These are phyloP conservation scores for Furcula furcula DNA, from an alignment of 2,888 invertebrate species.

Conservation along the genomic window DNA sequence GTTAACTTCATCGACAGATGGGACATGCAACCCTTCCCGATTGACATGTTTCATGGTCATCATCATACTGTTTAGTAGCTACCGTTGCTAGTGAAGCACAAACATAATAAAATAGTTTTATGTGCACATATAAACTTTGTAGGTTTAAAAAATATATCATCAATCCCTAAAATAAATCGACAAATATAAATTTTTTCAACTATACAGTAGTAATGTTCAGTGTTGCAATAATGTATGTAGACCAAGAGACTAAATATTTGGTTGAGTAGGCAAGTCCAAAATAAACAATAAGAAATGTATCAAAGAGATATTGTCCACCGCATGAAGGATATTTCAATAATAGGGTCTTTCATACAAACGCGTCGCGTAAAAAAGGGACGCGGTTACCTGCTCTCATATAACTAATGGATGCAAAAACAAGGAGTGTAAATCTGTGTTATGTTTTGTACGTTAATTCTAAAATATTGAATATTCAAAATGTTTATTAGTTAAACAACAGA, in stretches of 20 bases:
- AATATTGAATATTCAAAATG: not conserved
- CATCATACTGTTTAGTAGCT: constrained; percentile 27
- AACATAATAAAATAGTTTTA: constrained; percentile 4
- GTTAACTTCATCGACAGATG: constrained; percentile 50
- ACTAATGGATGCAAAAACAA: constrained; percentile 8
- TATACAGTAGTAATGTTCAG: too few relatives aligned
- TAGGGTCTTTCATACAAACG: constrained; percentile 46
- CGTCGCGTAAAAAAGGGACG: constrained; percentile 63
- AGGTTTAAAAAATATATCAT: not conserved
- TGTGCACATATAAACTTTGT: constrained; percentile 3
- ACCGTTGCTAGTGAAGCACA: constrained; percentile 14
- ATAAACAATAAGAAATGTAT: constrained; percentile 31
- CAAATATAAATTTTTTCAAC: too few relatives aligned
- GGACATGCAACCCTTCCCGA: constrained; percentile 43
- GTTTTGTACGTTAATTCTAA: not conserved
- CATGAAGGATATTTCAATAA: constrained; percentile 23
- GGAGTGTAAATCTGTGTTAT: constrained; percentile 5
- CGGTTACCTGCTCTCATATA: constrained; percentile 59
- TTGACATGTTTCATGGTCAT: constrained; percentile 47
- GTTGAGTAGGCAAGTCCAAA: constrained; percentile 18
- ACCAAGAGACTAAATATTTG: too few relatives aligned
- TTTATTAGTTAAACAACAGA: constrained; percentile 4
- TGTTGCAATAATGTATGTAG: not conserved
- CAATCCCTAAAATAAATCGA: too few relatives aligned
- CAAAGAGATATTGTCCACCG: constrained; percentile 30